A percentile compares a stretch with the other conserved stretches of the same genome.
These are phyloP conservation scores for Perizoma flavofasciatum DNA, from an alignment of 2,888 invertebrate genomes.

Conservation along the genomic window DNA sequence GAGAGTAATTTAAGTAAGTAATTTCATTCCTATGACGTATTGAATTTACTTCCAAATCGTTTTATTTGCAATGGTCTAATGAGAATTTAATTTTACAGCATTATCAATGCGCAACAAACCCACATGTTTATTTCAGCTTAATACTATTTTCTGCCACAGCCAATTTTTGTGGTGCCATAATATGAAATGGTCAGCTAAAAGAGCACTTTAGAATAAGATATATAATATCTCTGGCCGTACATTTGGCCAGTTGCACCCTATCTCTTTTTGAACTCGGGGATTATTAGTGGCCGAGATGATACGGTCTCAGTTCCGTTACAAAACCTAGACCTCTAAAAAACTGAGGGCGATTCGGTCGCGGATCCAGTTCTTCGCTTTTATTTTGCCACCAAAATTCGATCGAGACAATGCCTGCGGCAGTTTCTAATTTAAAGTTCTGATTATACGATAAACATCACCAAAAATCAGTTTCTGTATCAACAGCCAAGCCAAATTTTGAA, in stretches of 20 bases:
- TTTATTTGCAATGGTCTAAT: too few relatives aligned
- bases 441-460: slow-evolving; percentile 35
- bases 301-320: slow-evolving; percentile 67
- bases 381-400: slow-evolving; percentile 62
- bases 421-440: slow-evolving; percentile 53
- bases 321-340: slow-evolving; percentile 63
- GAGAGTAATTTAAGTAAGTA: too few relatives aligned
- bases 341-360: slow-evolving; percentile 71
- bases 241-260: not conserved
- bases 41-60: too few relatives aligned
- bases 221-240: not conserved
- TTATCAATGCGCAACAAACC: too few relatives aligned
- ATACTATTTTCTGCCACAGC: too few relatives aligned
- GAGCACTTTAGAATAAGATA: not conserved
- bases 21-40: too few relatives aligned
- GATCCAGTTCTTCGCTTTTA: slow-evolving; percentile 57
- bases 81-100: too few relatives aligned
- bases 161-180: too few relatives aligned
- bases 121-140: too few relatives aligned
- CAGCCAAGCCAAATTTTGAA: too few relatives aligned
- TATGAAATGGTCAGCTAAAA: too few relatives aligned
- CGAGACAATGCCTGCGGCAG: slow-evolving; percentile 54
- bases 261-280: slow-evolving; percentile 54
- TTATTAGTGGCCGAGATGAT: slow-evolving; percentile 77
- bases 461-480: too few relatives aligned